A percentile compares a stretch with the other conserved stretches of the same genome.
Conservation (phyloP, 2,113 vertebrate species). For the Trogon melanurus region DNA sequence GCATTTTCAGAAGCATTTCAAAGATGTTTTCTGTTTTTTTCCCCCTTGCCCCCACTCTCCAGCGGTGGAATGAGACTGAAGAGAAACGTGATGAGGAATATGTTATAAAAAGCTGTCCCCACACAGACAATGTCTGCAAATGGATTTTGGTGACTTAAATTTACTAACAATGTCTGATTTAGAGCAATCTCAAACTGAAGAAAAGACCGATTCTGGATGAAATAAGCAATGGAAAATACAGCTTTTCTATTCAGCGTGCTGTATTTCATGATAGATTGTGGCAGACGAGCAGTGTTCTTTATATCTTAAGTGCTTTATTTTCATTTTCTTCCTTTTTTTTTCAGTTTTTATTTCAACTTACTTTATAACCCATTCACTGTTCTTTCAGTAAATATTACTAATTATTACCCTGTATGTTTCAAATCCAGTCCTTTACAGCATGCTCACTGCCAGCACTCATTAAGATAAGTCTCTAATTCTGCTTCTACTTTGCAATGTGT, state of each 20-base stretch:
- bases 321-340: background rate
- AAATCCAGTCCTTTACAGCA: background rate
- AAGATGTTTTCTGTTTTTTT: background rate
- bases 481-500: background rate
- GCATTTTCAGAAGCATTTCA: background rate
- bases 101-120: background rate
- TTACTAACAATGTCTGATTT: background rate
- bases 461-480: background rate
- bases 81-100: background rate
- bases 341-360: background rate
- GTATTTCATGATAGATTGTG: background rate
- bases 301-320: conserved; percentile 19
- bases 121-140: background rate
- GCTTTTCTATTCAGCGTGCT: background rate
- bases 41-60: background rate
- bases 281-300: background rate
- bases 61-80: background rate
- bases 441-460: background rate
- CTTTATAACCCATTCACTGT: background rate
- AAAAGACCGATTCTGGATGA: background rate
- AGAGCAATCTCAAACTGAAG: background rate
- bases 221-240: background rate
- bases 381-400: background rate
- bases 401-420: background rate
- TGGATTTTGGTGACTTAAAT: conserved; percentile 7